Conservation (phyloP, 2,797 vertebrate genomes). For the Neoniphon sammara region DNA sequence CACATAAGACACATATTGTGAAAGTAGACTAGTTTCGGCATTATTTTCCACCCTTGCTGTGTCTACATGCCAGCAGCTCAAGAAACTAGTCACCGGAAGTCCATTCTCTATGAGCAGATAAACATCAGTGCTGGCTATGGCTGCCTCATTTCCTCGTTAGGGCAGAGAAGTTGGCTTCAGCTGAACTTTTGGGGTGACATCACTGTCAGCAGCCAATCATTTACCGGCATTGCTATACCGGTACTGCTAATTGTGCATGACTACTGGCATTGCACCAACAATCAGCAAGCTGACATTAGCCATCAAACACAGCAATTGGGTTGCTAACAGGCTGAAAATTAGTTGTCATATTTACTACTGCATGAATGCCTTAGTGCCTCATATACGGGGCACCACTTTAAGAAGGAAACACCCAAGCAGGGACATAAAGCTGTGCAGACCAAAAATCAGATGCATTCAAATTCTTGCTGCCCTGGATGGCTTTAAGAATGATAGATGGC, state of each 20-base stretch:
- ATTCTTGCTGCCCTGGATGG: constrained; percentile 45
- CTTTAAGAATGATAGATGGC: constrained; percentile 30
- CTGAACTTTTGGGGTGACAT: not conserved
- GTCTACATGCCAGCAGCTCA: not conserved
- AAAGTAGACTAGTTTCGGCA: not conserved
- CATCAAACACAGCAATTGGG: not conserved
- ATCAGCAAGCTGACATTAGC: not conserved
- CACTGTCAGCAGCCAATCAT: too few species aligned
- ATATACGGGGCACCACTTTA: not conserved
- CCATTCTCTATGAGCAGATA: not conserved
- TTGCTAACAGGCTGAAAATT: not conserved
- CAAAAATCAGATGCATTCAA: constrained; percentile 17
- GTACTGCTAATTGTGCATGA: not conserved
- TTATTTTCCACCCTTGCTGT: not conserved
- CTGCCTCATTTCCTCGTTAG: not conserved
- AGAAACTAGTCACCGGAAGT: not conserved
- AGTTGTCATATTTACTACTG: too few species aligned
- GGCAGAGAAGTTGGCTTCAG: too few species aligned
- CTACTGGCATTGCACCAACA: not conserved
- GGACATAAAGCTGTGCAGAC: constrained; percentile 26
- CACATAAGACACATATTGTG: not conserved
- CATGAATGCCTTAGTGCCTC: not conserved
- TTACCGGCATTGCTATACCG: too few species aligned
- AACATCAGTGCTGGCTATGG: not conserved
- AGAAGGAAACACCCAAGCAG: constrained; percentile 6